phyloP scores from a whole-genome alignment of 1,140 invertebrate genomes.

The Phocides pigmalion region DNA sequence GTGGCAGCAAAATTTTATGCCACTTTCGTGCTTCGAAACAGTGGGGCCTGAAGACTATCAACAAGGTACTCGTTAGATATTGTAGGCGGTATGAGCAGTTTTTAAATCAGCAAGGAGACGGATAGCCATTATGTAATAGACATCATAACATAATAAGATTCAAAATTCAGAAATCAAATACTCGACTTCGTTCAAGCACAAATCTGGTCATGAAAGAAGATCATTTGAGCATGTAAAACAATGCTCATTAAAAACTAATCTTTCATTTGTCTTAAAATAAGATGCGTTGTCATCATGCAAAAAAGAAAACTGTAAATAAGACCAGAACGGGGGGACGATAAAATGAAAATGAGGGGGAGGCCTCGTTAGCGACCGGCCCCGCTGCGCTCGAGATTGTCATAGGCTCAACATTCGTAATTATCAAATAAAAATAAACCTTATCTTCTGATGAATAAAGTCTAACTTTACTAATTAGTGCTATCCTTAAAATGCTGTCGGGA shows the following conservation, averaged over 20 bases:
- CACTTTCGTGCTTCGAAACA: too few species aligned
- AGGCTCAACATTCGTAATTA: constrained; percentile 57
- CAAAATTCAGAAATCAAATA: too few species aligned
- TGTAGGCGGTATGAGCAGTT: too few species aligned
- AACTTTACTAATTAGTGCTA: constrained; percentile 30
- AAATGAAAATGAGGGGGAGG: constrained; percentile 73
- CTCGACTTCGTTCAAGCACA: too few species aligned
- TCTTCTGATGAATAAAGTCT: constrained; percentile 34
- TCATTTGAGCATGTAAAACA: constrained; percentile 19
- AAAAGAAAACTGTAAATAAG: constrained; percentile 57
- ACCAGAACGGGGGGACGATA: constrained; percentile 47
- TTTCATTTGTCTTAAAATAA: constrained; percentile 38
- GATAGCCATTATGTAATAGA: too few species aligned
- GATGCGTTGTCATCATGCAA: constrained; percentile 36
- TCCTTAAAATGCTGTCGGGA: constrained; percentile 60
- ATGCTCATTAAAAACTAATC: constrained; percentile 33
- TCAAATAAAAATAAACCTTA: constrained; percentile 44
- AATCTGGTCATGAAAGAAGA: too few species aligned
- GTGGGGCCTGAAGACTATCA: too few species aligned
- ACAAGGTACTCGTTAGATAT: too few species aligned
- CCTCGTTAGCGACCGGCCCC: constrained; percentile 67
- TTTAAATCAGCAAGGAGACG: too few species aligned
- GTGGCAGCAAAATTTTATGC: too few species aligned
- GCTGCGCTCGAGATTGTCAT: constrained; percentile 63
- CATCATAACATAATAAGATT: too few species aligned